Evolutionary conservation across 2,113 vertebrate species (phyloP), one percentile per base, ranked within the genome.

Genomic region (Potamarius usumacintae): DNA sequence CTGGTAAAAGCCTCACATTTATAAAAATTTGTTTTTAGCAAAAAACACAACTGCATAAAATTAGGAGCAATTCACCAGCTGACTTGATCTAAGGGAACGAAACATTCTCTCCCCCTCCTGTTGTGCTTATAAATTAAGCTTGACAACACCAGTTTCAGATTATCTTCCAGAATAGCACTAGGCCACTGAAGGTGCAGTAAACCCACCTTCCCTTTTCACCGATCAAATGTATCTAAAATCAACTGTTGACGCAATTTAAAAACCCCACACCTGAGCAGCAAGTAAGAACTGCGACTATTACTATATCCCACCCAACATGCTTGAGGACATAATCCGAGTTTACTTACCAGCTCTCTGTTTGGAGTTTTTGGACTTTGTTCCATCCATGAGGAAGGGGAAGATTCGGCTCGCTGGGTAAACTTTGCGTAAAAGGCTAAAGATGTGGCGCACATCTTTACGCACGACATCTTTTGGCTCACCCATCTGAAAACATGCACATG

Each of bases 311-410:
- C 42, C 42, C 42, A 42, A 42, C 42, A 42, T 42, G 42, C 2
- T 42, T 42, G 42, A 42, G 22, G 10, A 27, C 0, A 10, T 12
- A 12, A 1, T 5, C 25, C 0, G n/a, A 15, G 7, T 17, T 30
- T 6, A 50, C 60, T 79, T 9, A 99, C 98, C 98, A 90, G 97
- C 96, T 94, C 98, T 96, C 85, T 99, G 98, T 88, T 99, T 99
- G 65, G 98, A 99, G 93, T 99, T 99, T 92, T 99, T 99, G 6
- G 98, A 99, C 92, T 99, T 99, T 1, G 97, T 98, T 27, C 98
- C 98, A 20, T 99, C 98, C 98, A 99, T 98, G 57, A 99, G 95
- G 89, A 98, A 98, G 55, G 96, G 96, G 88, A 99, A 99, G 95
- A 99, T 94, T 93, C 99, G 99, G 93, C 98, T 99, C 60, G 98